These are phyloP conservation scores for Tenebrio molitor DNA, from an alignment of 1,140 invertebrate genomes.

Conservation along the genomic window DNA sequence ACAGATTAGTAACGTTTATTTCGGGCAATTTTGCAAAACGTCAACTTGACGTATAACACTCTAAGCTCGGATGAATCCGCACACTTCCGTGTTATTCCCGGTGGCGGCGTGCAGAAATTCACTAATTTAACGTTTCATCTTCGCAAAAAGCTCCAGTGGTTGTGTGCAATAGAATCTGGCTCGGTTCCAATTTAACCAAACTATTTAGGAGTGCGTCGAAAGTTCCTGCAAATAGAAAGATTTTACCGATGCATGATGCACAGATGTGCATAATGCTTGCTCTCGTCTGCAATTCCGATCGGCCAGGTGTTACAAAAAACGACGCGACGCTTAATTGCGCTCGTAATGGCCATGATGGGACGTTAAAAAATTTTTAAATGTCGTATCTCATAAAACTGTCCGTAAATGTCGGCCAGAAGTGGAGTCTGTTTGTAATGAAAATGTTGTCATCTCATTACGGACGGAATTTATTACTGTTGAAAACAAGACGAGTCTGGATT, in stretches of 20 bases:
- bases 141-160: conserved; percentile 15
- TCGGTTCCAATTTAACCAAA: conserved; percentile 9
- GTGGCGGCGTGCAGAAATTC: not conserved
- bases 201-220: conserved; percentile 34
- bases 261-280: conserved; percentile 15
- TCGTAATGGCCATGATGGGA: not conserved
- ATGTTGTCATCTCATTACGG: conserved; percentile 17
- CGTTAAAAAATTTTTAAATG: conserved; percentile 17
- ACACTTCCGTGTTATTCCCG: not conserved
- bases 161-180: not conserved
- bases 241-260: conserved; percentile 29
- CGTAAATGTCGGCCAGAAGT: conserved; percentile 8
- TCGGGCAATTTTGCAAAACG: too few relatives aligned
- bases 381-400: conserved; percentile 16
- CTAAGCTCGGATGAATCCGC: not conserved
- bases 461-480: conserved; percentile 5
- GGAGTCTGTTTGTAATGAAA: conserved; percentile 17
- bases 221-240: conserved; percentile 25
- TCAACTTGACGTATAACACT: too few relatives aligned
- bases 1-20: too few relatives aligned
- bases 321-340: not conserved
- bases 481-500: conserved; percentile 6
- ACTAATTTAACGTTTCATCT: conserved; percentile 20
- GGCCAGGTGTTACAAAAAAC: conserved; percentile 24
- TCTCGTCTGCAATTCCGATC: conserved; percentile 12